Evolutionary conservation across 2,888 invertebrate genomes (phyloP).

Genomic region (Panorpa germanica): DNA sequence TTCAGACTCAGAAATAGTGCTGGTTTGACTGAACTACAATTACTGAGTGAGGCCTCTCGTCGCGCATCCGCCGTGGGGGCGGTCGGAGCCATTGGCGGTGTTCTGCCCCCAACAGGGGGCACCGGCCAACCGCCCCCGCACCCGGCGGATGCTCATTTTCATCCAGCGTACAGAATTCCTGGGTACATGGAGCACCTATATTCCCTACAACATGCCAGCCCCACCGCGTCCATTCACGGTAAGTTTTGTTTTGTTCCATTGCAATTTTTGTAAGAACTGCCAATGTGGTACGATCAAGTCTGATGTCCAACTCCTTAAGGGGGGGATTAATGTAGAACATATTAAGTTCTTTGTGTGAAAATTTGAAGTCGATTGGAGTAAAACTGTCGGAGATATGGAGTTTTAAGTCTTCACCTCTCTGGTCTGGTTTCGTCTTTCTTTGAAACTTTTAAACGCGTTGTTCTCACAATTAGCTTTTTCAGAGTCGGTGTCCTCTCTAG

Average conservation of each 20-base stretch:
- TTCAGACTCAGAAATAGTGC: slow-evolving; percentile 12
- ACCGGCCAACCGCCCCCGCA: slow-evolving; percentile 32
- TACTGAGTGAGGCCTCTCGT: slow-evolving; percentile 25
- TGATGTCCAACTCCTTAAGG: too few relatives aligned
- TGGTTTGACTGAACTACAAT: slow-evolving; percentile 24
- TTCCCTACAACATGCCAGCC: slow-evolving; percentile 45
- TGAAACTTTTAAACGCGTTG: too few relatives aligned
- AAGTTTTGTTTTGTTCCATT: slow-evolving; percentile 21
- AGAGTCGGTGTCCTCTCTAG: too few relatives aligned
- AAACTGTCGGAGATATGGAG: too few relatives aligned
- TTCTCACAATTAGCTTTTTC: too few relatives aligned
- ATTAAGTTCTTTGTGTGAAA: too few relatives aligned
- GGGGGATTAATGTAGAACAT: too few relatives aligned
- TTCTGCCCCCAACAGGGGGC: slow-evolving; percentile 27
- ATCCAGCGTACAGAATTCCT: slow-evolving; percentile 51
- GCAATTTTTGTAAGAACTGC: background rate
- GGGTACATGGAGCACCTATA: slow-evolving; percentile 66
- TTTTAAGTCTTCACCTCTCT: too few relatives aligned
- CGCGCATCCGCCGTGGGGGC: slow-evolving; percentile 27
- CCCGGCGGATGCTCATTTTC: slow-evolving; percentile 29
- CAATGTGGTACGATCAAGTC: too few relatives aligned
- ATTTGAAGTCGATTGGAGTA: too few relatives aligned
- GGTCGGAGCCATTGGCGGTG: slow-evolving; percentile 25
- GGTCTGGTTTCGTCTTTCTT: too few relatives aligned
- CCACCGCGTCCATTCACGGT: slow-evolving; percentile 52